Conservation (phyloP, 2,113 vertebrate genomes). For the Amblyornis subalaris region DNA sequence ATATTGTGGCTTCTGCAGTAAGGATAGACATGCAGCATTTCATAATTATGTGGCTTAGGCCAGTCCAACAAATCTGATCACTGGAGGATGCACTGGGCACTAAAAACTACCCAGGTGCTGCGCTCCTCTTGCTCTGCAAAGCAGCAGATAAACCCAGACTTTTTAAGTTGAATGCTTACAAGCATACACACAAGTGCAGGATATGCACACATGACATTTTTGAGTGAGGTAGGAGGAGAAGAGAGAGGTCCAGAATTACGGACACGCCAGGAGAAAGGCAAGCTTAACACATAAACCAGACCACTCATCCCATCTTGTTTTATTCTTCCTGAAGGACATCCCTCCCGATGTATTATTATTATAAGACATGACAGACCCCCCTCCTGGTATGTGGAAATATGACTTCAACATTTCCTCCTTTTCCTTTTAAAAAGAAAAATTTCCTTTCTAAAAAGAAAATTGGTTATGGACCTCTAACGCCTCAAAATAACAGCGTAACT, state of each 20-base stretch:
- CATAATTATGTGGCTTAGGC: neutral
- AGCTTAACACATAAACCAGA: neutral
- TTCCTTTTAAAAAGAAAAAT: neutral
- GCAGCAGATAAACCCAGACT: neutral
- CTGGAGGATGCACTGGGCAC: neutral
- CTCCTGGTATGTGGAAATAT: neutral
- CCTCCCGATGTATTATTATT: neutral
- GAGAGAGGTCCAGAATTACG: neutral
- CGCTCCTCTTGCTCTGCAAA: neutral
- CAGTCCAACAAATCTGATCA: neutral
- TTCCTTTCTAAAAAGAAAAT: neutral
- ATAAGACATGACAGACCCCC: neutral
- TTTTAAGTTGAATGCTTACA: fast-evolving
- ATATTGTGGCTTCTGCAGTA: neutral
- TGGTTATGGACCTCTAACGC: neutral
- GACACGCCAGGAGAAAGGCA: neutral
- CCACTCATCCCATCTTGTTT: neutral
- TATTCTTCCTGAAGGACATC: neutral
- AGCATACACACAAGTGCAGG: fast-evolving
- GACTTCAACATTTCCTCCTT: neutral
- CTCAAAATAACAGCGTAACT: neutral
- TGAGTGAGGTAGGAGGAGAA: neutral
- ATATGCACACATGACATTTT: fast-evolving
- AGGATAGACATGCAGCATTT: neutral
- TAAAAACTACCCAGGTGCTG: neutral